Evolutionary conservation across 2,888 invertebrate genomes (phyloP).

Genomic region (Ormyrus thymus): DNA sequence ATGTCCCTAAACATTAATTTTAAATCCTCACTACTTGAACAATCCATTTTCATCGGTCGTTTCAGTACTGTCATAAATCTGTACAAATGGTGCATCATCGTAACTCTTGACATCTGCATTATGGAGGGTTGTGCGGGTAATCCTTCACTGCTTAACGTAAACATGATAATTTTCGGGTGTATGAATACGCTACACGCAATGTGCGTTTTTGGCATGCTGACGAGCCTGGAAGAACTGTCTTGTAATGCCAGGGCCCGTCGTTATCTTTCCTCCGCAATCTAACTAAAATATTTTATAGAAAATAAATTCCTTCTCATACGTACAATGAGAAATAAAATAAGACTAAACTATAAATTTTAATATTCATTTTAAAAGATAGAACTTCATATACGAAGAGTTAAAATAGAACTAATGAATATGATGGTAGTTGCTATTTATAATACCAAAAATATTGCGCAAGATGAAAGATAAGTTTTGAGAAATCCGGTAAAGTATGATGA

Average conservation of each 20-base stretch:
- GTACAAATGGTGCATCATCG: conserved; percentile 35
- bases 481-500: too few relatives aligned
- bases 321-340: too few relatives aligned
- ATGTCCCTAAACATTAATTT: too few relatives aligned
- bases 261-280: conserved; percentile 31
- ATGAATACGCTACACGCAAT: conserved; percentile 27
- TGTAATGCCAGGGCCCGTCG: conserved; percentile 19
- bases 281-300: not conserved
- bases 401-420: not conserved
- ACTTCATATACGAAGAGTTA: not conserved
- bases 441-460: not conserved
- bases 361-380: too few relatives aligned
- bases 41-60: conserved; percentile 11
- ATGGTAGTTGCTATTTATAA: conserved; percentile 18
- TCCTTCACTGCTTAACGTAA: conserved; percentile 31
- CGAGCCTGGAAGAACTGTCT: conserved; percentile 22
- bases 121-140: conserved; percentile 12
- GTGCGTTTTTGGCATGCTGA: conserved; percentile 7
- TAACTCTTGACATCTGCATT: conserved; percentile 3
- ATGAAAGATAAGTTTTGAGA: not conserved
- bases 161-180: conserved; percentile 31
- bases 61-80: conserved; percentile 25
- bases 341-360: too few relatives aligned
- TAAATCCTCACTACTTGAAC: conserved; percentile 16
- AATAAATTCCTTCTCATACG: not conserved